Base-by-base conservation (phyloP, 2,888 invertebrate species). In the Leptodirus hochenwartii region DNA sequence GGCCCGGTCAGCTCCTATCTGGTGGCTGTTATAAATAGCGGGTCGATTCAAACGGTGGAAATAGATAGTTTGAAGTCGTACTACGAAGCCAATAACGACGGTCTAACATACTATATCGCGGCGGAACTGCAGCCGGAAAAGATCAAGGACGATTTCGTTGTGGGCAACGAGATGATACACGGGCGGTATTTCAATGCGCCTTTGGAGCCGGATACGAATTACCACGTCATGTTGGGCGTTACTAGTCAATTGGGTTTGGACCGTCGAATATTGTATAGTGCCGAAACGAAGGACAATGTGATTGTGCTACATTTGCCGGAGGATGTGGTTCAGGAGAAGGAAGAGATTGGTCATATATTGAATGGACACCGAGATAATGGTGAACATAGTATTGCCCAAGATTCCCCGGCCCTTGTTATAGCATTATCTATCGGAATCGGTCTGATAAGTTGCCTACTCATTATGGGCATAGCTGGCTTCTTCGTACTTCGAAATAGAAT, bases 101-200 rank as follows among this genome's bases (percentile, higher is more conserved):
- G 73, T 1, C 30, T 25, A 16, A 26, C 73, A 3, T 87, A 81
- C 49, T 90, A 90, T 47, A 73, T 88, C 16, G 66, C 84, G 4
- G 88, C 81, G 1, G 79, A 84, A 51, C 54, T 90, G 34, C 64
- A 69, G 31, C 70, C 75, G 13, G 62, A 69, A 50, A 65, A 69
- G 36, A 63, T 71, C 6, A 56, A 66, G 24, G 61, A 65, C 40
- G 62, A 64, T 30, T 90, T 90, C 52, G 59, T 64, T 1, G 69
- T 90, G 25, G 90, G 90, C 4, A 78, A 88, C 53, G 67, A 67
- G 6, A 61, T 59, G 35, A 64, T 56, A 3, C 80, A 85, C 47
- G 77, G 78, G 37, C 69, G 68, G 0, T 85, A 70, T 47, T 69
- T 64, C 39, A 90, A 90, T 59, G 73, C 69, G 2, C 79, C 80